A percentile compares a stretch with the other conserved stretches of the same genome.
These are phyloP conservation scores for Theretra japonica DNA, from an alignment of 2,888 invertebrate genomes.

Conservation along the genomic window DNA sequence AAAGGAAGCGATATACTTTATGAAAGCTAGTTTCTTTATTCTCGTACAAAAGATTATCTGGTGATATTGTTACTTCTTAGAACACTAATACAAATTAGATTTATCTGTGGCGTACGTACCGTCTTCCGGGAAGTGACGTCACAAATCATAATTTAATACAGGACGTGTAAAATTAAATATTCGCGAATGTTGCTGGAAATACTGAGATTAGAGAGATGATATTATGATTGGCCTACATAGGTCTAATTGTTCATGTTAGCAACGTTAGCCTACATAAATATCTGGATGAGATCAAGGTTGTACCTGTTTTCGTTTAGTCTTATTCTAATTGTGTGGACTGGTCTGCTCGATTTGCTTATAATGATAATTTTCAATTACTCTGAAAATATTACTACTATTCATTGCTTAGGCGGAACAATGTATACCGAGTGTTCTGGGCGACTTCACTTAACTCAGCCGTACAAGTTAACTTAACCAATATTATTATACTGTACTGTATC, in stretches of 20 bases:
- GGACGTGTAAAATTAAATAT: conserved; percentile 13
- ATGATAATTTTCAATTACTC: no score
- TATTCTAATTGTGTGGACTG: no score
- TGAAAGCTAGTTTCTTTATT: conserved; percentile 1
- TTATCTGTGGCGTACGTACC: conserved; percentile 16
- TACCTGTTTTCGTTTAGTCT: no score
- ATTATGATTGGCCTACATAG: background rate
- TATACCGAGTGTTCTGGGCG: no score
- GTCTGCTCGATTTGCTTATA: no score
- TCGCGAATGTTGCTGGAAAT: background rate
- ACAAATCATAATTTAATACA: conserved; percentile 11
- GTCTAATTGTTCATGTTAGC: background rate
- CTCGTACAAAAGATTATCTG: conserved; percentile 16
- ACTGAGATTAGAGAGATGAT: background rate
- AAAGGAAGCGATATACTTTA: background rate
- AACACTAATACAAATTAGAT: conserved; percentile 14
- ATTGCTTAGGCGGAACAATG: no score
- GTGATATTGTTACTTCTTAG: conserved; percentile 15
- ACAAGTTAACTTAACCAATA: no score
- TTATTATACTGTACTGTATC: no score
- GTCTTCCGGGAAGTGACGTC: conserved; percentile 20
- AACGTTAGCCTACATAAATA: background rate
- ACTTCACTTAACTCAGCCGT: no score
- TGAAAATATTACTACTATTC: no score
- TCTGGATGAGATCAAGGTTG: no score